Conservation (phyloP, 2,113 vertebrate genomes). For the Butastur rufipennis region DNA sequence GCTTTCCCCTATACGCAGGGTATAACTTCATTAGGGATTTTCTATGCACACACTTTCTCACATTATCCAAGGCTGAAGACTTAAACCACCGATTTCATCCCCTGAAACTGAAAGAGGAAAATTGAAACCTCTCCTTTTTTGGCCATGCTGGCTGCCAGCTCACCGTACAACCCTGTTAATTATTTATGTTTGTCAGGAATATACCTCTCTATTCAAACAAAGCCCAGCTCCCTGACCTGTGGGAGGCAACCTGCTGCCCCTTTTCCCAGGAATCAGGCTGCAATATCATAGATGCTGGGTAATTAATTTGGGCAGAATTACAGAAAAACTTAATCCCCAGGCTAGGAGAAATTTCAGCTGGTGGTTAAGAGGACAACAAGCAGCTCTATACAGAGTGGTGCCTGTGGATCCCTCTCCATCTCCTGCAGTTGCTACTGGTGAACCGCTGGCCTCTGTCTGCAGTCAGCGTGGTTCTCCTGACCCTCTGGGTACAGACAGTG, state of each 20-base stretch:
- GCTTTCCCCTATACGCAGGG: background rate
- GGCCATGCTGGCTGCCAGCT: background rate
- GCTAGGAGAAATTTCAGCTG: background rate
- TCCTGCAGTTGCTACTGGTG: background rate
- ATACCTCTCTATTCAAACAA: background rate
- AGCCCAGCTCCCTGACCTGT: background rate
- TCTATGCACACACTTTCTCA: fast-evolving
- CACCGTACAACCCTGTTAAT: background rate
- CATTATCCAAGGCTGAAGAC: background rate
- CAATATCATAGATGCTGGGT: background rate
- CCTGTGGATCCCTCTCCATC: background rate
- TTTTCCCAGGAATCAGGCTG: background rate
- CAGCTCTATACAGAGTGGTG: background rate
- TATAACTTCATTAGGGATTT: background rate
- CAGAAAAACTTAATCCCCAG: conserved; percentile 11
- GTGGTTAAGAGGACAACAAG: background rate
- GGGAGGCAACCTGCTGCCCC: background rate
- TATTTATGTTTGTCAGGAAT: conserved; percentile 1
- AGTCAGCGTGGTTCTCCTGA: background rate
- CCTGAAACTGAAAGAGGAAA: background rate
- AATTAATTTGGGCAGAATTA: conserved; percentile 36
- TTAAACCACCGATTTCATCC: background rate
- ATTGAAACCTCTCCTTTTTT: background rate
- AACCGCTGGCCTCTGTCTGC: background rate
- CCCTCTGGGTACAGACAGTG: background rate